Conservation (phyloP, 2,888 invertebrate genomes). For the Nephrocerus scutellatus region DNA sequence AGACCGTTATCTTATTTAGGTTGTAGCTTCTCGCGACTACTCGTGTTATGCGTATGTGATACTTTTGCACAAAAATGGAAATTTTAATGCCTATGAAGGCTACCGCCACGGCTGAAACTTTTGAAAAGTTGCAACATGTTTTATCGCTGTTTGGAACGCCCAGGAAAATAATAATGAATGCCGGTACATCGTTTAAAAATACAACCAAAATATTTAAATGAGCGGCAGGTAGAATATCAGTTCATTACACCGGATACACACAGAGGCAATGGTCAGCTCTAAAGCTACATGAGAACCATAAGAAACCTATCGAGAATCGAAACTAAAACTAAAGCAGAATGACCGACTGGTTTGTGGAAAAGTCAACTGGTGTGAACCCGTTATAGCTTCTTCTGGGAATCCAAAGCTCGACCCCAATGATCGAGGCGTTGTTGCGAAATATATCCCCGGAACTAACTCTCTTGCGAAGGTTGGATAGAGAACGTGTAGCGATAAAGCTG, state of each 20-base stretch:
- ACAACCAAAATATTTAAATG: constrained; percentile 8
- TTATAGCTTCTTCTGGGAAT: constrained; percentile 11
- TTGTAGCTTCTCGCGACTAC: too few species aligned
- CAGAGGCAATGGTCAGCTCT: constrained; percentile 4
- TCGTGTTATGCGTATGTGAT: too few species aligned
- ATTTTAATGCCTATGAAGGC: constrained; percentile 7
- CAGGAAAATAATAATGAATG: constrained; percentile 7
- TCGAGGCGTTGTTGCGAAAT: constrained; percentile 9
- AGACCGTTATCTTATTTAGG: too few species aligned
- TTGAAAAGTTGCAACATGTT: constrained; percentile 9
- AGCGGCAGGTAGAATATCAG: constrained; percentile 8
- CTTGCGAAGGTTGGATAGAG: too few species aligned
- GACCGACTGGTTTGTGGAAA: constrained; percentile 9
- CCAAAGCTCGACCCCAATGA: constrained; percentile 7
- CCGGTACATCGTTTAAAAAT: constrained; percentile 8
- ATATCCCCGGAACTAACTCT: too few species aligned
- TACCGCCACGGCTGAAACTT: constrained; percentile 6
- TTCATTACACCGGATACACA: constrained; percentile 9
- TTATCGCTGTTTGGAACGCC: constrained; percentile 4
- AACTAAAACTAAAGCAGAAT: constrained; percentile 10
- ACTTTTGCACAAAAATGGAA: constrained; percentile 6
- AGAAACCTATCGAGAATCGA: constrained; percentile 7
- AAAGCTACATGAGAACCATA: constrained; percentile 9
- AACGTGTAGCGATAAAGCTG: too few species aligned
- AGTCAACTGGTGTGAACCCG: constrained; percentile 4